Conservation (phyloP, 2,113 vertebrate species). For the Neotragus pygmaeus region DNA sequence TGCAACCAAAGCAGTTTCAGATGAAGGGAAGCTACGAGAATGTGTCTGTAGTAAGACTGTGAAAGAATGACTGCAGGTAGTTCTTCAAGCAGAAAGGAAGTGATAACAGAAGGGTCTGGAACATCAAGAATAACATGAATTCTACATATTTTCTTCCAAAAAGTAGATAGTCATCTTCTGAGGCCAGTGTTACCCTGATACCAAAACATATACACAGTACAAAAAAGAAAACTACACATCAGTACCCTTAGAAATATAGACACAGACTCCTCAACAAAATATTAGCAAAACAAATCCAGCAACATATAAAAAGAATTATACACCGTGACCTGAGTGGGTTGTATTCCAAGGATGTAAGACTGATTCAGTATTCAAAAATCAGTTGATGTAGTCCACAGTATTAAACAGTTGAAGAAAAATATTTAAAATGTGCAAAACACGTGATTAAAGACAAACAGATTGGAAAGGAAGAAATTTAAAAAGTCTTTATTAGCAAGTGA, state of each 20-base stretch:
- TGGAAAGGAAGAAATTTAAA: neutral
- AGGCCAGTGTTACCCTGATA: neutral
- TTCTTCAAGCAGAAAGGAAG: conserved; percentile 25
- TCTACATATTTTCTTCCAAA: neutral
- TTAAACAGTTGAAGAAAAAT: conserved; percentile 32
- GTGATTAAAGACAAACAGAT: neutral
- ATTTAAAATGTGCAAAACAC: neutral
- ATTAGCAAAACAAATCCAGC: conserved; percentile 18
- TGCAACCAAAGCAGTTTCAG: neutral
- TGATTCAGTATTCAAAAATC: neutral
- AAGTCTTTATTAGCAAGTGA: neutral
- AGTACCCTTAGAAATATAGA: neutral
- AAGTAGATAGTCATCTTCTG: neutral
- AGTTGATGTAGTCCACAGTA: neutral
- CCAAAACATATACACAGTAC: neutral
- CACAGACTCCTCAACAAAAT: neutral
- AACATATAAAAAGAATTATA: neutral
- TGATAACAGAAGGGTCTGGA: neutral
- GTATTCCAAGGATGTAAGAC: conserved; percentile 19
- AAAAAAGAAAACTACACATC: conserved; percentile 13
- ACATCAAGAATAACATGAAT: neutral
- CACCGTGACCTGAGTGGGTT: neutral
- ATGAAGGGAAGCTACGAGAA: neutral
- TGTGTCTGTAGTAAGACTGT: neutral
- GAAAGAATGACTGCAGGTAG: neutral